phyloP scores from a whole-genome alignment of 2,888 invertebrate species.

The Fissipunctia ypsillon region DNA sequence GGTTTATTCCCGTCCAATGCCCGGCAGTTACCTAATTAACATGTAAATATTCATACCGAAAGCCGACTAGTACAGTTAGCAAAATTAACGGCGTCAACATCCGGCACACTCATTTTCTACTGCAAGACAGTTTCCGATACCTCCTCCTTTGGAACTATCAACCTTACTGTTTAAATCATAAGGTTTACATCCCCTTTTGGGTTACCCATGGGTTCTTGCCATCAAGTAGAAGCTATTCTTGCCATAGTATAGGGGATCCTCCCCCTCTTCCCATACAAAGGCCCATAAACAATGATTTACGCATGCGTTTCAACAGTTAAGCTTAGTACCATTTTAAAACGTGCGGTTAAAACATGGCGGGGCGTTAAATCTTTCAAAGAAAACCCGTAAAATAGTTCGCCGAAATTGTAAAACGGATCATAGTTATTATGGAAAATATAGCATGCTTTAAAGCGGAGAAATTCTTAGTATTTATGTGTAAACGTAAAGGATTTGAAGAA shows the following conservation, averaged over 20 bases:
- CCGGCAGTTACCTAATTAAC: conserved; percentile 61
- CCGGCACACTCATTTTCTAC: conserved; percentile 65
- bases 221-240: conserved; percentile 73
- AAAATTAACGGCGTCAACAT: conserved; percentile 65
- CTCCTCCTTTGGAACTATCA: conserved; percentile 13
- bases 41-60: conserved; percentile 70
- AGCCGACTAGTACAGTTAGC: conserved; percentile 67
- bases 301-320: conserved; percentile 77
- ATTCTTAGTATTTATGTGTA: conserved; percentile 39
- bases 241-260: conserved; percentile 73
- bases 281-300: conserved; percentile 86
- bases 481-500: conserved; percentile 30
- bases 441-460: conserved; percentile 14
- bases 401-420: conserved; percentile 42
- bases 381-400: conserved; percentile 46
- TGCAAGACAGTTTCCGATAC: conserved; percentile 59
- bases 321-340: conserved; percentile 69
- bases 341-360: conserved; percentile 61
- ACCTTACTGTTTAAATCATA: background rate
- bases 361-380: conserved; percentile 54
- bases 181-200: conserved; percentile 16
- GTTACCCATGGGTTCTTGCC: conserved; percentile 32
- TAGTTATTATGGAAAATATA: conserved; percentile 17
- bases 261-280: conserved; percentile 78
- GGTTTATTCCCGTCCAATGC: conserved; percentile 50